phyloP scores from a whole-genome alignment of 1,140 invertebrate species.

The Conopomorpha cramerella region DNA sequence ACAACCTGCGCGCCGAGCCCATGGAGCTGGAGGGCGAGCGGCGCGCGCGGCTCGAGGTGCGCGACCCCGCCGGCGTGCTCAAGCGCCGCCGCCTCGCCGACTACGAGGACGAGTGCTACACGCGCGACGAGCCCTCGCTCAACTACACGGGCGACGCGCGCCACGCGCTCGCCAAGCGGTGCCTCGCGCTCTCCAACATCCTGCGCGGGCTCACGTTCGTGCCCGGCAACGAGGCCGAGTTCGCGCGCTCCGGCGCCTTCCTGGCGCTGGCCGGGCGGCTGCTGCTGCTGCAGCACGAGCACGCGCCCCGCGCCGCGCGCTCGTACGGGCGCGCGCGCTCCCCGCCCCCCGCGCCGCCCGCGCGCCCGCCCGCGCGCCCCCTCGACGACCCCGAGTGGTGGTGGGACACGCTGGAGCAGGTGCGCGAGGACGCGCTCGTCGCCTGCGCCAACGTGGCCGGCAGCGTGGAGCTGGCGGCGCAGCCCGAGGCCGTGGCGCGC shows the following conservation, averaged over 20 bases:
- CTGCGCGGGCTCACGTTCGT: slow-evolving; percentile 96
- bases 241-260: slow-evolving; percentile 87
- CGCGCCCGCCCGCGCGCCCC: slow-evolving; percentile 78
- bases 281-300: slow-evolving; percentile 86
- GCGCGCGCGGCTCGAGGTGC: slow-evolving; percentile 63
- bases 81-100: slow-evolving; percentile 78
- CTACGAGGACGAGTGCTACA: slow-evolving; percentile 92
- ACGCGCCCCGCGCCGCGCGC: slow-evolving; percentile 79
- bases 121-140: slow-evolving; percentile 87
- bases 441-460: slow-evolving; percentile 93
- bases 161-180: slow-evolving; percentile 84
- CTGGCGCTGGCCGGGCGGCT: slow-evolving; percentile 89
- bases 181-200: slow-evolving; percentile 90
- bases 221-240: slow-evolving; percentile 92
- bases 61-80: slow-evolving; percentile 74
- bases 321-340: slow-evolving; percentile 84
- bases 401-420: slow-evolving; percentile 91
- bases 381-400: slow-evolving; percentile 86
- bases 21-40: slow-evolving; percentile 52
- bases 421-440: slow-evolving; percentile 93
- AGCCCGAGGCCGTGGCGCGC: slow-evolving; percentile 89
- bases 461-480: slow-evolving; percentile 84
- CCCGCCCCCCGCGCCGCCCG: slow-evolving; percentile 76
- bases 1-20: slow-evolving; percentile 53
- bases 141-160: slow-evolving; percentile 84